Evolutionary conservation across 1,140 invertebrate species (phyloP), one percentile per base, ranked within the genome.

Genomic region (Cardiocondyla obscurior): DNA sequence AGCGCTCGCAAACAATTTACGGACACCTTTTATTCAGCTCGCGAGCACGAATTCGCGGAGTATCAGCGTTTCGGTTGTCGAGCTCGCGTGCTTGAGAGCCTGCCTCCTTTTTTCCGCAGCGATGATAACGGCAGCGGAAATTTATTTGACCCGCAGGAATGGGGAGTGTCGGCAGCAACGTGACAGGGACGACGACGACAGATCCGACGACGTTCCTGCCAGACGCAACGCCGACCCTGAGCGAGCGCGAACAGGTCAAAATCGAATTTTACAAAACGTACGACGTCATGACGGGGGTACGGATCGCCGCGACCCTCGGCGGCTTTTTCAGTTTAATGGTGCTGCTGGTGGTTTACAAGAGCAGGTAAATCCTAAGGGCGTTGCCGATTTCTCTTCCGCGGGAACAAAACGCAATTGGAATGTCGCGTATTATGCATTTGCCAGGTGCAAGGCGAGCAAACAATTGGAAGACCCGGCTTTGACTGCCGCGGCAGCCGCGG

Each of bases 251-350:
- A 88, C 95, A 95, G 85, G 95, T 96, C 83, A 95, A 96, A 87
- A 95, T 96, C 86, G 97, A 97, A 92, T 97, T 97, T 94, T 98
- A 97, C 94, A 96, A 96, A 84, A 97, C 97, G 44, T 98, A 98
- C 93, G 97, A 98, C 94, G 96, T 97, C 87, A 98, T 98, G 97
- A 98, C 97, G 79, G 97, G 97, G 67, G 96, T 97, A 74, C 95
- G 97, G 53, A 98, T 98, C 92, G 98, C 97, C 62, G 97, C 97
- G 82, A 98, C 97, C 4, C 95, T 98, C 39, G 97, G 97, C 86
- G 97, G 97, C 82, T 97, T 98, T 92, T 98, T 98, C 94, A 96
- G 96, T 44, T 94, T 98, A 84, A 98, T 98, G 96, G 97, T 98
- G 14, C 96, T 98, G 89, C 95, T 97, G 82, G 96, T 98, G 74